A percentile compares a stretch with the other conserved stretches of the same genome.
Conservation (phyloP, 1,140 invertebrate genomes). For the Phthorimaea operculella region DNA sequence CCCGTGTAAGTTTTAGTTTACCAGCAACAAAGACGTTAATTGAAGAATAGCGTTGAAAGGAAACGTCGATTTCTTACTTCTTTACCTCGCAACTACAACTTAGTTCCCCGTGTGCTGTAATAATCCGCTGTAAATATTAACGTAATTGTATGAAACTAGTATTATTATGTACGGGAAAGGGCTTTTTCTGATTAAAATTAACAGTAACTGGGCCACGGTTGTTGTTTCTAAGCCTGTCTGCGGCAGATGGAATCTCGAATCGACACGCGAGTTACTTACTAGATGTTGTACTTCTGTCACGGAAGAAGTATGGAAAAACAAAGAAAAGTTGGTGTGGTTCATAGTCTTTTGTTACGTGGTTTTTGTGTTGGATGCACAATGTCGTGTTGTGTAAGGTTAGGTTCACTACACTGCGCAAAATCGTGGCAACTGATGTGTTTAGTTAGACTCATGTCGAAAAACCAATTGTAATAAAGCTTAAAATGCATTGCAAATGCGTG, state of each 20-base stretch:
- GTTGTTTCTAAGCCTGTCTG: constrained; percentile 24
- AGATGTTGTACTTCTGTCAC: neutral
- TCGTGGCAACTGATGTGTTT: no score
- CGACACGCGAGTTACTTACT: constrained; percentile 19
- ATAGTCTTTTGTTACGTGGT: no score
- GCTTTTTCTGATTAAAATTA: neutral
- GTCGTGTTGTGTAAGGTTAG: no score
- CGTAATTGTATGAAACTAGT: neutral
- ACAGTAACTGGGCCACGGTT: constrained; percentile 16
- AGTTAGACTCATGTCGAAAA: no score
- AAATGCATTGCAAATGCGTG: no score
- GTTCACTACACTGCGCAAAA: no score
- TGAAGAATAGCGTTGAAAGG: no score
- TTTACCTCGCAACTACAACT: no score
- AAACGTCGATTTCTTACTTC: no score
- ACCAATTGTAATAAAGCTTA: no score
- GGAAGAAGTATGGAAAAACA: neutral
- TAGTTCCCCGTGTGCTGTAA: neutral
- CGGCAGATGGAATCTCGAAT: constrained; percentile 32
- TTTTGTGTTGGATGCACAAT: no score
- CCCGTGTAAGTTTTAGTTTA: neutral
- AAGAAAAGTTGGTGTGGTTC: no score
- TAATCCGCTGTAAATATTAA: neutral
- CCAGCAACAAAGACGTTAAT: neutral
- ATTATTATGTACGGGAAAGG: neutral